Conservation (phyloP, 2,888 invertebrate species). For the Yponomeuta cagnagella region DNA sequence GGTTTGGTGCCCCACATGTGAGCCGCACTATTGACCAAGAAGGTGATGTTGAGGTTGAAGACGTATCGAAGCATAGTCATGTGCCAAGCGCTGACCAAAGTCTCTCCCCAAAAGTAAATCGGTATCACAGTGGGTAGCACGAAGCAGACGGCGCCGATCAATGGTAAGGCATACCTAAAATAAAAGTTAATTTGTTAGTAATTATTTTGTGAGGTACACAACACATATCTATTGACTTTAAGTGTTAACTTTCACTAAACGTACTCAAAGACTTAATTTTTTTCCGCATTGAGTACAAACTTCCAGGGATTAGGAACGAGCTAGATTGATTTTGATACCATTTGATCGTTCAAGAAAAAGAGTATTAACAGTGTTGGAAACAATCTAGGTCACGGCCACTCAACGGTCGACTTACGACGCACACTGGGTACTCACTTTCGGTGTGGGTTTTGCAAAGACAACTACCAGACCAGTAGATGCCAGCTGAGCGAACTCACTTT, state of each 20-base stretch:
- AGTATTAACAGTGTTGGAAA: too few species aligned
- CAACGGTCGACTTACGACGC: too few species aligned
- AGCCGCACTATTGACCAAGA: slow-evolving; percentile 80
- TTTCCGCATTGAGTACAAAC: too few species aligned
- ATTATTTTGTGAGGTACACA: not conserved
- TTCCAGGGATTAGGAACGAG: too few species aligned
- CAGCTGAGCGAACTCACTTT: slow-evolving; percentile 48
- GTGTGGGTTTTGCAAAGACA: too few species aligned
- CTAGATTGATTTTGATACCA: too few species aligned
- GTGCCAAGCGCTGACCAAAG: slow-evolving; percentile 51
- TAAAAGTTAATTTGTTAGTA: not conserved
- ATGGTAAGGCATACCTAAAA: slow-evolving; percentile 75
- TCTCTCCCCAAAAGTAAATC: slow-evolving; percentile 77
- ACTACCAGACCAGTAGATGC: too few species aligned
- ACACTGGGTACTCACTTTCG: too few species aligned
- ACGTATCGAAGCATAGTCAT: slow-evolving; percentile 70
- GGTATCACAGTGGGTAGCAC: slow-evolving; percentile 74
- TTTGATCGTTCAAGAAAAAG: too few species aligned
- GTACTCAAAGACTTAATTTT: too few species aligned
- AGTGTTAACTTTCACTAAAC: too few species aligned
- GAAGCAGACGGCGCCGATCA: slow-evolving; percentile 74
- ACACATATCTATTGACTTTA: not conserved
- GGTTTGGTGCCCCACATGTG: slow-evolving; percentile 68
- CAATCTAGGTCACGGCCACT: too few species aligned
- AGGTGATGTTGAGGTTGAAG: slow-evolving; percentile 75